Evolutionary conservation across 2,797 vertebrate species (phyloP).

Genomic region (Melanogrammus aeglefinus): DNA sequence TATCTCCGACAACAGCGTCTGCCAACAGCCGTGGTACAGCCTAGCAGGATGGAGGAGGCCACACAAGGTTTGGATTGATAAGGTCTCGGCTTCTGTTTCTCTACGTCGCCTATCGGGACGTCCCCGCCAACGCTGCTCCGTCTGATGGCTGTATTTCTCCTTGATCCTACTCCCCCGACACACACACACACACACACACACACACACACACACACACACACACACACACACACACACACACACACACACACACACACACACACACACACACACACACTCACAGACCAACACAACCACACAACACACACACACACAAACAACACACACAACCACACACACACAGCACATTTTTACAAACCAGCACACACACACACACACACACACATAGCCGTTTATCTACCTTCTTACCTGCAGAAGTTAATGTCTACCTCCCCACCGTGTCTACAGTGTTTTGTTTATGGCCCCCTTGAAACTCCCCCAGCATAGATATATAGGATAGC

Average conservation of each 20-base stretch:
- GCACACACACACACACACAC: constrained; percentile 15
- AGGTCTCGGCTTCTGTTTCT: constrained; percentile 32
- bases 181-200: constrained; percentile 21
- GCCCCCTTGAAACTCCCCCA: constrained; percentile 15
- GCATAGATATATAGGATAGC: constrained; percentile 35
- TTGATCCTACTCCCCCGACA: constrained; percentile 22
- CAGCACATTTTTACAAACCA: too few species aligned
- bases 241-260: constrained; percentile 22
- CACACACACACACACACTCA: constrained; percentile 21
- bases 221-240: constrained; percentile 11
- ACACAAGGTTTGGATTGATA: constrained; percentile 42
- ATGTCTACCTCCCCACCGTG: constrained; percentile 51
- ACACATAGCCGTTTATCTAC: constrained; percentile 42
- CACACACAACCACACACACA: constrained; percentile 8
- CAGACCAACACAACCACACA: too few species aligned
- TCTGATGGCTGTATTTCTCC: constrained; percentile 43
- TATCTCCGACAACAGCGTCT: constrained; percentile 19
- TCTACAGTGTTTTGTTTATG: constrained; percentile 23
- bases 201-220: constrained; percentile 15
- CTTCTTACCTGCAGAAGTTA: constrained; percentile 44
- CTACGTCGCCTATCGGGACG: constrained; percentile 29
- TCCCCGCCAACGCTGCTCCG: constrained; percentile 23
- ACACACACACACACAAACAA: constrained; percentile 23
- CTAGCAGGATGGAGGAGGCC: constrained; percentile 29
- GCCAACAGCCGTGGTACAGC: constrained; percentile 32